These are phyloP conservation scores for Oryzaephilus surinamensis DNA, from an alignment of 1,140 invertebrate species.

Conservation along the genomic window DNA sequence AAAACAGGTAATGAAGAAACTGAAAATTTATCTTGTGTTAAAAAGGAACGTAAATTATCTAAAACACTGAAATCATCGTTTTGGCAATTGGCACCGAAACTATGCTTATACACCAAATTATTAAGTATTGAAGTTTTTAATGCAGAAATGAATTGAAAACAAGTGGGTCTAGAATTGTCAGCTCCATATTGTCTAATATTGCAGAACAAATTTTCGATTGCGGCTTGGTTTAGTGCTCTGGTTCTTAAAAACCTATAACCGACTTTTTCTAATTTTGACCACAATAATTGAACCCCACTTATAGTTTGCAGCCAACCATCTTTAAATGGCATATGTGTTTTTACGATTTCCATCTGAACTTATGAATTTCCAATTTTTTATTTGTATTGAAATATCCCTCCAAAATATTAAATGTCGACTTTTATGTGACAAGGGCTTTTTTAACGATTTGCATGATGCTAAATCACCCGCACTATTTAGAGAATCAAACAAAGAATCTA, in stretches of 20 bases:
- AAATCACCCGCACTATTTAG: no score
- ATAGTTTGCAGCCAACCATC: neutral
- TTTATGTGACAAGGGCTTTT: no score
- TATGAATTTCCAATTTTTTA: no score
- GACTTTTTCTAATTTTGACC: no score
- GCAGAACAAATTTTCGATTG: neutral
- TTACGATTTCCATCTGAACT: no score
- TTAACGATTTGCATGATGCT: no score
- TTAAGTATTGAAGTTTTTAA: neutral
- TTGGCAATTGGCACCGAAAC: neutral
- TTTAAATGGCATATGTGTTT: no score
- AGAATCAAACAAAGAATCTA: no score
- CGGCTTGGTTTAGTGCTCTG: no score
- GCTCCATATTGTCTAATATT: neutral
- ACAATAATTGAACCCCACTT: no score
- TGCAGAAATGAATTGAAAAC: conserved; percentile 1
- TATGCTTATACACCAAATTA: neutral
- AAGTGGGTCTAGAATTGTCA: neutral
- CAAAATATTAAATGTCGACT: conserved; percentile 2
- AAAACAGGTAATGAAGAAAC: neutral
- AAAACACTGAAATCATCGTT: neutral
- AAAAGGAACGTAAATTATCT: neutral
- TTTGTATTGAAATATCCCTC: neutral
- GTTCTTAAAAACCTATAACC: no score
- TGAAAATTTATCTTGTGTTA: neutral